Conservation (phyloP, 2,888 invertebrate genomes). For the Strigamia transsilvanica region DNA sequence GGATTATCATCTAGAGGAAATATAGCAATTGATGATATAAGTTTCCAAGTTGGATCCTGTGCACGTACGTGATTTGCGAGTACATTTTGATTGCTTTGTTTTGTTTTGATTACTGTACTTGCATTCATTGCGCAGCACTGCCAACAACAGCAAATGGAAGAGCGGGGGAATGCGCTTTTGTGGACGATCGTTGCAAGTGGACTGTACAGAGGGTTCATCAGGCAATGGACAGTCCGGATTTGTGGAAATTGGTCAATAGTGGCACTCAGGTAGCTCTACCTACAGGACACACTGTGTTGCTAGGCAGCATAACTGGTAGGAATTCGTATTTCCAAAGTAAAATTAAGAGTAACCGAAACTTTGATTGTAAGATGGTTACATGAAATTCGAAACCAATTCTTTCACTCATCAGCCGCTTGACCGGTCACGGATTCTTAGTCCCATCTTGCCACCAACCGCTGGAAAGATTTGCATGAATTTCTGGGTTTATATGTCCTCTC, state of each 20-base stretch:
- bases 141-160: slow-evolving; percentile 56
- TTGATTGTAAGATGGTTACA: slow-evolving; percentile 54
- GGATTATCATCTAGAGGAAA: slow-evolving; percentile 70
- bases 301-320: slow-evolving; percentile 52
- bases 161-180: slow-evolving; percentile 69
- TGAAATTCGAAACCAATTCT: slow-evolving; percentile 56
- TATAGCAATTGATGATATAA: slow-evolving; percentile 70
- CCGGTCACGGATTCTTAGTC: slow-evolving; percentile 64
- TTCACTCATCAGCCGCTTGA: slow-evolving; percentile 60
- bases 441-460: slow-evolving; percentile 52
- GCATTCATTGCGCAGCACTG: slow-evolving; percentile 63
- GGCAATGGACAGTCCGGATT: slow-evolving; percentile 54
- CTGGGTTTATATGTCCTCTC: slow-evolving; percentile 55
- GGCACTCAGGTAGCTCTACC: slow-evolving; percentile 41
- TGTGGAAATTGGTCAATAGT: slow-evolving; percentile 54
- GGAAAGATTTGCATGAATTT: slow-evolving; percentile 54
- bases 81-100: background rate
- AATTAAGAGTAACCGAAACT: background rate
- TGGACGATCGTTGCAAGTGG: slow-evolving; percentile 71
- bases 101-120: background rate
- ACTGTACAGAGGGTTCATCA: slow-evolving; percentile 57
- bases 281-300: slow-evolving; percentile 55
- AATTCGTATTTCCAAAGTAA: background rate
- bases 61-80: slow-evolving; percentile 63
- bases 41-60: slow-evolving; percentile 69